Evolutionary conservation across 2,888 invertebrate species (phyloP), one percentile per base, ranked within the genome.

Genomic region (Diadegma fenestrale): DNA sequence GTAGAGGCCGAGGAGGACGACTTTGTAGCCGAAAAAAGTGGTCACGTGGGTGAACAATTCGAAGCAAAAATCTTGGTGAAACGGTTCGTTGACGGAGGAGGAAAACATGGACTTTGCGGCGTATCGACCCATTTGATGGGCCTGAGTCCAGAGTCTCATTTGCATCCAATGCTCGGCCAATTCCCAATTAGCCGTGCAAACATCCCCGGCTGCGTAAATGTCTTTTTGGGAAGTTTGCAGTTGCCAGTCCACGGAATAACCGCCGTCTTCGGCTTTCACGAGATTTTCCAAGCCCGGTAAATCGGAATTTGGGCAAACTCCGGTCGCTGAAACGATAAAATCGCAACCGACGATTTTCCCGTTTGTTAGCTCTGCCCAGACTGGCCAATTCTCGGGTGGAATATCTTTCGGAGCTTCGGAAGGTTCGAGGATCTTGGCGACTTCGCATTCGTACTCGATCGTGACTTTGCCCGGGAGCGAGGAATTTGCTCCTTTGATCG

Each of bases 41-140:
- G 99, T 99, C 22, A 98, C 98, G 94, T 99, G 99, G 0, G 99
- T 97, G 92, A 99, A 99, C 48, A 99, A 94, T 94, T 99, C 99
- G 94, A 99, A 99, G 93, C 98, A 98, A 93, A 99, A 99, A 94
- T 99, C 99, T 94, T 97, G 97, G 80, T 96, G 94, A 17, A 97
- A 95, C 87, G 95, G 95, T 94, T 97, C 96, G 8, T 95, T 94
- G 14, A 94, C 95, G 8, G 95, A 91, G 86, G 94, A 94, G 0
- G 95, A 96, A 85, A 96, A 95, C 98, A 99, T 99, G 81, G 97
- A 96, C 93, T 97, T 97, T 0, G 98, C 99, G 33, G 98, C 98
- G 95, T 98, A 99, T 78, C 96, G 96, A 12, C 99, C 99, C 99
- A 99, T 99, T 94, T 99, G 99, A 78, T 99, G 95, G 0, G 99